phyloP scores from a whole-genome alignment of 2,113 vertebrate species.

The Lamprotornis superbus region DNA sequence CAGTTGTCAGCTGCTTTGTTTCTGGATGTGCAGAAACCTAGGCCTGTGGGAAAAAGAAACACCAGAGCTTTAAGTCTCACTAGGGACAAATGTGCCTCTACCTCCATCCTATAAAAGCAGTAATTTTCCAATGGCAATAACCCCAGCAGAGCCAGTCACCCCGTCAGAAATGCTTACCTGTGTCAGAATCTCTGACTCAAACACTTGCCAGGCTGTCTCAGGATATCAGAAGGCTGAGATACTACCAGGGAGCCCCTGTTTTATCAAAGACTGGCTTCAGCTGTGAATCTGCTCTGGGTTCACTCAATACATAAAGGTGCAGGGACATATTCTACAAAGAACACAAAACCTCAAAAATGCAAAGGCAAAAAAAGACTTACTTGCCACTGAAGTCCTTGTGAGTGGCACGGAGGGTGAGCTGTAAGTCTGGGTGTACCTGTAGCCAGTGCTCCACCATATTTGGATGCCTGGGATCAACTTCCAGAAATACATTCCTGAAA shows the following conservation, averaged over 20 bases:
- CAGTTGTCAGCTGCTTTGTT: background rate
- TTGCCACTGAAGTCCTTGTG: constrained; percentile 84
- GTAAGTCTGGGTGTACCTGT: constrained; percentile 54
- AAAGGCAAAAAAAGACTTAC: constrained; percentile 62
- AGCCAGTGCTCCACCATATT: constrained; percentile 81
- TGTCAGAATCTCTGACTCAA: background rate
- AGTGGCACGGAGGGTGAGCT: constrained; percentile 71
- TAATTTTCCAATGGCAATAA: background rate
- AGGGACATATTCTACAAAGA: background rate
- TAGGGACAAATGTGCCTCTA: background rate
- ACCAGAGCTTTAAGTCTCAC: background rate
- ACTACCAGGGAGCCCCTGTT: background rate
- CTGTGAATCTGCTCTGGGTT: background rate
- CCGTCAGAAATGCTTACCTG: background rate
- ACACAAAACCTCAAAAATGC: background rate
- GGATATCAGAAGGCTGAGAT: background rate
- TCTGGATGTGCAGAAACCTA: constrained; percentile 73
- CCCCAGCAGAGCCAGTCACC: background rate
- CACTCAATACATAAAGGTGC: background rate
- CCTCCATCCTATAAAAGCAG: background rate
- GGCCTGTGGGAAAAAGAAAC: constrained; percentile 42
- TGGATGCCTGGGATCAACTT: constrained; percentile 91
- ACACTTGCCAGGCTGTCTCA: background rate
- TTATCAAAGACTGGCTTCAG: background rate
- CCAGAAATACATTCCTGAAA: constrained; percentile 87